These are phyloP conservation scores for Zaprionus gabonicus DNA, from an alignment of 1,140 invertebrate species.

Conservation along the genomic window DNA sequence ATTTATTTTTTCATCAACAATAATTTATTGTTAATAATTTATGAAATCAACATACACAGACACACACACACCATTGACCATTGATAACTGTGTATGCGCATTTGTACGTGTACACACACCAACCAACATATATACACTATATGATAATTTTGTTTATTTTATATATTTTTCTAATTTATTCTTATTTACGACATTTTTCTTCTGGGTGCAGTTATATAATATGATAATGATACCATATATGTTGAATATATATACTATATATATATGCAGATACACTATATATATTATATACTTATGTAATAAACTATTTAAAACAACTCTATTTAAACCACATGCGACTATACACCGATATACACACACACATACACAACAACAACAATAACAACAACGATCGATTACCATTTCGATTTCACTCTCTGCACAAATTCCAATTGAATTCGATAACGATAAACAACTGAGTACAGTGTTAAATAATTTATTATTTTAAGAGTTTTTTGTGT, in stretches of 20 bases:
- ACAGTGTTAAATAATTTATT: constrained; percentile 54
- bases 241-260: constrained; percentile 2
- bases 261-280: background rate
- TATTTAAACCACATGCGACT: constrained; percentile 47
- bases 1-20: constrained; percentile 69
- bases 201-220: constrained; percentile 75
- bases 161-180: constrained; percentile 67
- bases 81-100: constrained; percentile 80
- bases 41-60: constrained; percentile 59
- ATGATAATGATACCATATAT: constrained; percentile 39
- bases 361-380: no score
- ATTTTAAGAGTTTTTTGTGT: constrained; percentile 24
- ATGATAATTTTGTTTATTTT: constrained; percentile 65
- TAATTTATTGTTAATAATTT: constrained; percentile 77
- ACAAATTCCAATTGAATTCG: background rate
- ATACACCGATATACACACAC: background rate
- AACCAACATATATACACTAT: background rate
- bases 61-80: constrained; percentile 60
- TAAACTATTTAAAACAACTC: constrained; percentile 52
- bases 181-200: constrained; percentile 49
- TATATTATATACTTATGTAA: constrained; percentile 33
- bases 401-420: background rate
- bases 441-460: constrained; percentile 43
- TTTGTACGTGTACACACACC: constrained; percentile 27
- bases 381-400: background rate